A percentile compares a stretch with the other conserved stretches of the same genome.
Conservation (phyloP, 2,113 vertebrate species). For the Oophaga pumilio region DNA sequence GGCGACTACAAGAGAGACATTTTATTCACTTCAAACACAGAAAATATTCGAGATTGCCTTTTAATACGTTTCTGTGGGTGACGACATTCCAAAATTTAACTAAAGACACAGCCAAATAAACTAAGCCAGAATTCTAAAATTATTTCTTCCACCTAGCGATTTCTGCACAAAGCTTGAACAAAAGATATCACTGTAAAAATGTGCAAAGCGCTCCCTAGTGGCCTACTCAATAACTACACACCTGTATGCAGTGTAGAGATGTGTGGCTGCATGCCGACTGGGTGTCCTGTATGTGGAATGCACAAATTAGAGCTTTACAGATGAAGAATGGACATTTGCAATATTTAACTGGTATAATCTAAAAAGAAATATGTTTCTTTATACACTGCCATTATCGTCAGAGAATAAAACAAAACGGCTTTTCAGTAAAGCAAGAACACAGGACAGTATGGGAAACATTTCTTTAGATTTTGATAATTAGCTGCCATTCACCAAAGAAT, state of each 20-base stretch:
- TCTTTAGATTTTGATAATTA: no score
- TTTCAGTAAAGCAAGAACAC: background rate
- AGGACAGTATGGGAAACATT: background rate
- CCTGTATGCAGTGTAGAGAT: constrained; percentile 36
- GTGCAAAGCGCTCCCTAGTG: constrained; percentile 32
- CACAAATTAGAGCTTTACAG: constrained; percentile 45
- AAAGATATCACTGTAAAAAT: background rate
- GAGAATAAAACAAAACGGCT: background rate
- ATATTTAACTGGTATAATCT: background rate
- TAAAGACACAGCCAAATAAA: background rate
- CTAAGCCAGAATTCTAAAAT: background rate
- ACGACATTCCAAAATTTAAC: background rate
- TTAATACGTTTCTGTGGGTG: background rate
- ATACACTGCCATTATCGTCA: background rate
- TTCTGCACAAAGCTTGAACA: constrained; percentile 1
- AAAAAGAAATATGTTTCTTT: background rate
- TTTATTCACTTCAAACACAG: background rate
- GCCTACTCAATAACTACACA: constrained; percentile 39
- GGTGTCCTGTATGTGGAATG: constrained; percentile 47
- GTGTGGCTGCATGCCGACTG: constrained; percentile 34
- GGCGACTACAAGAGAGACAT: background rate
- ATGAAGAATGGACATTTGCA: constrained; percentile 3
- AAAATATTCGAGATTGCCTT: background rate
- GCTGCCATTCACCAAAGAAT: no score
- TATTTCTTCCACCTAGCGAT: background rate